A percentile compares a stretch with the other conserved stretches of the same genome.
These are phyloP conservation scores for Ibidorhyncha struthersii DNA, from an alignment of 2,113 vertebrate genomes.

Conservation along the genomic window DNA sequence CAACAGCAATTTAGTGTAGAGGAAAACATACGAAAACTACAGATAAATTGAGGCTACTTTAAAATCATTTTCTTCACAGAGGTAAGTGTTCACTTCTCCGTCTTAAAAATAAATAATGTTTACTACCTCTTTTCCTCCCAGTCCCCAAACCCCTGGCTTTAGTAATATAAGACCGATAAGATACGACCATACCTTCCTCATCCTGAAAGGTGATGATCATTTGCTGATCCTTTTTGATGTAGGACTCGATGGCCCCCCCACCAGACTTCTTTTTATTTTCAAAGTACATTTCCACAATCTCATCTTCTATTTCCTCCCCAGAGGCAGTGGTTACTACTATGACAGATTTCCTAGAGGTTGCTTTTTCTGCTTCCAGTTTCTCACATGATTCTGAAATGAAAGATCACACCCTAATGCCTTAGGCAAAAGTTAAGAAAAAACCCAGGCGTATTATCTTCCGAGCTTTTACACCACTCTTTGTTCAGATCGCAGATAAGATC, in stretches of 20 bases:
- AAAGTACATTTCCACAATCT: constrained; percentile 59
- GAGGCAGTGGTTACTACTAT: constrained; percentile 10
- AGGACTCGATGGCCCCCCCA: constrained; percentile 26
- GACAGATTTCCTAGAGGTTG: neutral
- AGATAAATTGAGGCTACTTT: neutral
- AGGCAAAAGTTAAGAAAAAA: neutral
- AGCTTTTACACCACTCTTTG: neutral
- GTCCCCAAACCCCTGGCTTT: neutral
- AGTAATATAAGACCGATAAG: neutral
- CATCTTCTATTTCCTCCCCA: constrained; percentile 34
- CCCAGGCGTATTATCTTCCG: neutral
- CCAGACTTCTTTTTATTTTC: constrained; percentile 65
- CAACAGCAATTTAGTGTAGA: neutral
- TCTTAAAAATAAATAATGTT: neutral
- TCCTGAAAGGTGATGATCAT: constrained; percentile 51
- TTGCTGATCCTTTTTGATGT: neutral
- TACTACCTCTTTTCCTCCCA: neutral
- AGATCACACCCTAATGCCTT: neutral
- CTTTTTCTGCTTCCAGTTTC: neutral
- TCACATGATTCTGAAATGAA: constrained; percentile 2
- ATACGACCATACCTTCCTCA: constrained; percentile 1
- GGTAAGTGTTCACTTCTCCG: neutral
- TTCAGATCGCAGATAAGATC: neutral
- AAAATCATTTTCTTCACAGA: neutral
- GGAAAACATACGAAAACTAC: neutral